Conservation (phyloP, 2,888 invertebrate species). For the Carpatolechia fugitivella region DNA sequence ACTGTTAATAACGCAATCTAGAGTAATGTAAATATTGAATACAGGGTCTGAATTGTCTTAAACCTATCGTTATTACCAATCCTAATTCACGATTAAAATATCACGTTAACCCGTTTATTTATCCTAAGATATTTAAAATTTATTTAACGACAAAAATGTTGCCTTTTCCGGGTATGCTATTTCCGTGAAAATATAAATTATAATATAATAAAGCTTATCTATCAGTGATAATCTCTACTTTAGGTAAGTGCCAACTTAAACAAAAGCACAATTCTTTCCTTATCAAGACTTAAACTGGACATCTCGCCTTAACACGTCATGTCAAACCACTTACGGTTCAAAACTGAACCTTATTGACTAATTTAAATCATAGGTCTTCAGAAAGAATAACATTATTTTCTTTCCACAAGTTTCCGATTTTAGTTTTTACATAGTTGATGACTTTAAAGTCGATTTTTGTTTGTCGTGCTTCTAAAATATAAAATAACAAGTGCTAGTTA, state of each 20-base stretch:
- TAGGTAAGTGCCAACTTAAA: constrained; percentile 33
- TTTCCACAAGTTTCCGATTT: background rate
- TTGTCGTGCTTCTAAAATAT: background rate
- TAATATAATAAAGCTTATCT: constrained; percentile 24
- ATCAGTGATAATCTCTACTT: constrained; percentile 28
- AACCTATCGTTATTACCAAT: too few relatives aligned
- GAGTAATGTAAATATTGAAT: too few relatives aligned
- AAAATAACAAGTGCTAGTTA: background rate
- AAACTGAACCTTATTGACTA: background rate
- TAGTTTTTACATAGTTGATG: background rate
- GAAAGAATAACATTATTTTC: background rate
- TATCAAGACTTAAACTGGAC: constrained; percentile 29
- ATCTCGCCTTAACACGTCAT: constrained; percentile 30
- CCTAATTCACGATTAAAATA: too few relatives aligned
- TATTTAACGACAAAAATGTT: too few relatives aligned
- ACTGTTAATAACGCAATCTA: too few relatives aligned
- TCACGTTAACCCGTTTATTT: too few relatives aligned
- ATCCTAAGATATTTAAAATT: too few relatives aligned
- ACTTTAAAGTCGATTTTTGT: background rate
- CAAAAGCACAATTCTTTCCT: constrained; percentile 30
- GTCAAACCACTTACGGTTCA: background rate
- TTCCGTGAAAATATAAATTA: background rate
- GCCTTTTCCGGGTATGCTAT: too few relatives aligned
- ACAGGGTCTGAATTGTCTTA: too few relatives aligned
- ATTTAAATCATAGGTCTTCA: background rate